Percentiles rank a stretch among this genome's conserved stretches.
phyloP scores from a whole-genome alignment of 1,140 invertebrate species.

The Plectus sambesii region DNA sequence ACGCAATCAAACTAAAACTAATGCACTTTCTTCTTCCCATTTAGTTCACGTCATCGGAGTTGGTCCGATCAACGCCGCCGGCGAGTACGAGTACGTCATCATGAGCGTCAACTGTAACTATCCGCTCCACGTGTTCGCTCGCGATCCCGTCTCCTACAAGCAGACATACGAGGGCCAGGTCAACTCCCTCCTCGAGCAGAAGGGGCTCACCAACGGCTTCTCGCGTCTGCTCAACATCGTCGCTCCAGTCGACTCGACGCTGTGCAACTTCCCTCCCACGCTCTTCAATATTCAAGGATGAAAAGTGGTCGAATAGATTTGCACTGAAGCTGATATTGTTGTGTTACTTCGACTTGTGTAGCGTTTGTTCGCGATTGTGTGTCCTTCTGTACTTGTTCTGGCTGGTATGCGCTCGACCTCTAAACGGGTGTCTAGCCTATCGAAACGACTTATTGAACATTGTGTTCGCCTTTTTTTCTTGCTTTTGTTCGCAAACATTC shows the following conservation, averaged over 20 bases:
- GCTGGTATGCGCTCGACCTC: too few relatives aligned
- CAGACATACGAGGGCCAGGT: conserved; percentile 28
- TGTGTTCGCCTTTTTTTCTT: too few relatives aligned
- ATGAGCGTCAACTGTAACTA: conserved; percentile 32
- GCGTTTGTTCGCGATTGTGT: neutral
- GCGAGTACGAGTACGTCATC: conserved; percentile 27
- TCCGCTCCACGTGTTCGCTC: conserved; percentile 29
- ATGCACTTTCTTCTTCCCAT: neutral
- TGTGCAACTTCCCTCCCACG: conserved; percentile 32
- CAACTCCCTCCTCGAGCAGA: conserved; percentile 23
- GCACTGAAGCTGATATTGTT: neutral
- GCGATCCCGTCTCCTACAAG: conserved; percentile 28
- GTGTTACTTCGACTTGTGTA: neutral
- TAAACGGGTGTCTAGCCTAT: too few relatives aligned
- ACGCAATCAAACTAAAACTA: too few relatives aligned
- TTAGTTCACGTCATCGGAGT: conserved; percentile 26
- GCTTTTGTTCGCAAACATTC: too few relatives aligned
- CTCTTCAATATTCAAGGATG: conserved; percentile 28
- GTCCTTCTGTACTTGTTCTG: too few relatives aligned
- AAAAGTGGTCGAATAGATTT: too few relatives aligned
- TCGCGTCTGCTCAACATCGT: conserved; percentile 28
- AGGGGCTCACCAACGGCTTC: conserved; percentile 26
- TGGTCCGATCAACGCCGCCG: conserved; percentile 26
- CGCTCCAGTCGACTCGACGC: conserved; percentile 27
- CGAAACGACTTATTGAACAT: too few relatives aligned